Base-by-base conservation (phyloP, 2,888 invertebrate genomes). In the Lasioglossum lativentre region DNA sequence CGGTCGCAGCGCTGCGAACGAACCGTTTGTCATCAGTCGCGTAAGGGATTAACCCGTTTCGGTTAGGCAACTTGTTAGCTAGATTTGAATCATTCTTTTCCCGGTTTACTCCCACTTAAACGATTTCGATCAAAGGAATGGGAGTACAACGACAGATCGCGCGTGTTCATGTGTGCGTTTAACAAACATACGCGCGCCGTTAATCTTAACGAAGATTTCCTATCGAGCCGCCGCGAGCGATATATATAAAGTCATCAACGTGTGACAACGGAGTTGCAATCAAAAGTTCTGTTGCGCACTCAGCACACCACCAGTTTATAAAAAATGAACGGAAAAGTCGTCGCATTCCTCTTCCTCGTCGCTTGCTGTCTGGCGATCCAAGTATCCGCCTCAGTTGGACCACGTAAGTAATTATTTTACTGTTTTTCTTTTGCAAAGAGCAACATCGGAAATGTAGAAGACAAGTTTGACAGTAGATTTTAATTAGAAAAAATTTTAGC, bases 291-390 rank as follows among this genome's bases (percentile, higher is more conserved):
- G 16, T 30, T 6, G 63, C 27, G 16, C 6, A 14, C 52, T 16
- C 30, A 16, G 38, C 45, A 38, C 34, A 27, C 10, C 5, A 14
- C 34, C 42, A 52, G 45, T 5, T 27, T 27, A 40, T 27, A 40
- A 4, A 82, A 73, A 81, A 86, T 83, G 78, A 68, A 79, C 52
- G 74, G 47, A 1, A 86, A 76, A 78, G 19, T 78, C 16, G 4
- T 87, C 30, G n/a, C 59, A 4, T 34, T 86, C 19, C 30, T 87
- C 34, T 19, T 86, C 10, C 59, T 40, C 10, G 68, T 75, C 16
- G 16, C 80, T 2, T 78, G 47, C 12, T 83, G 83, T 8, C 23
- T 40, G 2, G 14, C 80, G 30, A 12, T 56, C n/a, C 23, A 75
- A 38, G 66, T 34, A 2, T 59, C 76, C n/a, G 72, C 72, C 42